Evolutionary conservation across 2,888 invertebrate species (phyloP), one percentile per base, ranked within the genome.

Genomic region (Amiota minor): DNA sequence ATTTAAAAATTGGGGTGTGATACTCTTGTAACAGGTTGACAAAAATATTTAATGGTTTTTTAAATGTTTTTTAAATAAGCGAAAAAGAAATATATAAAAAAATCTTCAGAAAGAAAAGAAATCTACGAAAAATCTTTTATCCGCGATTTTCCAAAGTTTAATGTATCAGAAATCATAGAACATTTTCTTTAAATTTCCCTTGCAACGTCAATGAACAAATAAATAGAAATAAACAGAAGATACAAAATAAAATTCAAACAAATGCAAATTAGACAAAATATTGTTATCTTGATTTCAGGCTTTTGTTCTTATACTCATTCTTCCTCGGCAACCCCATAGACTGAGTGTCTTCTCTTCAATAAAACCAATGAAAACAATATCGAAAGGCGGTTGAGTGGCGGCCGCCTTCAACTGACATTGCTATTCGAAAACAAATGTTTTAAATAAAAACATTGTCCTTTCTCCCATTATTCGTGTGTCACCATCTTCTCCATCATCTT

Each of bases 61-160:
- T 88, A 88, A 88, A 86, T 83, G 88, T 80, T 87, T 86, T 87
- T 86, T 88, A 88, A 88, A 82, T 80, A 81, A 78, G 75, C 80
- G 76, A 1, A 83, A 79, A 76, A 81, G 77, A 68, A 68, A 50
- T 9, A 23, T n/a, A 14, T 23, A 9, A 49, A 65, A 20, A 62
- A 62, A 16, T 64, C 46, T 18, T 9, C 65, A n/a, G 11, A 59
- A 59, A 16, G 1, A 20, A 11, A 59, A 20, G 61, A 62, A 62
- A 62, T 11, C 61, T 11, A 9, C 0, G 23, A 12, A 35, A 62
- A 23, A 10, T n/a, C 85, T 85, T 20, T 18, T 20, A 20, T 11
- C 20, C 76, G 6, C 35, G 6, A 4, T 35, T 35, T 76, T 78
- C 84, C 81, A 78, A 59, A 20, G 64, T 77, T 65, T 70, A 56